Evolutionary conservation across 1,140 invertebrate species (phyloP).

Genomic region (Linepithema humile): DNA sequence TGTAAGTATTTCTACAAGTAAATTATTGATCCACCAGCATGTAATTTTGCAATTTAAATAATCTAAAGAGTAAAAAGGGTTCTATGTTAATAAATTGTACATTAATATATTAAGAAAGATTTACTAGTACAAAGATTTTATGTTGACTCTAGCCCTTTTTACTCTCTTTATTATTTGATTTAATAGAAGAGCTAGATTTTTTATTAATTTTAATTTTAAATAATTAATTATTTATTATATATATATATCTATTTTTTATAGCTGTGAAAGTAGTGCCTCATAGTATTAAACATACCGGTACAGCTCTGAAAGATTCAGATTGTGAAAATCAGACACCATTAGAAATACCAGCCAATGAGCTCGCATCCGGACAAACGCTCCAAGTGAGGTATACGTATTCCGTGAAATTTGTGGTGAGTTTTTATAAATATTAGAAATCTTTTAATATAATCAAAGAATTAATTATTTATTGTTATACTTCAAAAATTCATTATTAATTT

Average conservation of each 20-base stretch:
- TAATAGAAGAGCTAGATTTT: too few relatives aligned
- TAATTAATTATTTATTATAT: too few relatives aligned
- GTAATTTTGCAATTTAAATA: too few relatives aligned
- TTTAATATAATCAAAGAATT: neutral
- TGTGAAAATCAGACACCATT: constrained; percentile 87
- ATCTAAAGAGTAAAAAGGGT: too few relatives aligned
- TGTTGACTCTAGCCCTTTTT: too few relatives aligned
- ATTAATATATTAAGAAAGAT: too few relatives aligned
- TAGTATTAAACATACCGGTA: constrained; percentile 89
- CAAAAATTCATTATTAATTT: too few relatives aligned
- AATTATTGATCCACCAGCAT: neutral
- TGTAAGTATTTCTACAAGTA: constrained; percentile 81
- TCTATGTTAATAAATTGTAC: neutral
- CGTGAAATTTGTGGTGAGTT: constrained; percentile 90
- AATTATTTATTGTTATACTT: constrained; percentile 1
- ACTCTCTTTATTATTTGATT: too few relatives aligned
- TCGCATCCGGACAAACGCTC: constrained; percentile 85
- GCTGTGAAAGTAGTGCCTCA: constrained; percentile 91
- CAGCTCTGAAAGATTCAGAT: too few relatives aligned
- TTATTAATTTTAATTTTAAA: too few relatives aligned
- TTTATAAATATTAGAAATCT: neutral
- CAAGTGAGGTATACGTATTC: constrained; percentile 95
- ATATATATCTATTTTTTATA: constrained; percentile 65
- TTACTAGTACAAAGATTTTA: too few relatives aligned
- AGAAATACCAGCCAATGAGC: constrained; percentile 87